Percentiles rank a stretch among this genome's conserved stretches.
phyloP scores from a whole-genome alignment of 2,888 invertebrate species.

The Orthosia gracilis region DNA sequence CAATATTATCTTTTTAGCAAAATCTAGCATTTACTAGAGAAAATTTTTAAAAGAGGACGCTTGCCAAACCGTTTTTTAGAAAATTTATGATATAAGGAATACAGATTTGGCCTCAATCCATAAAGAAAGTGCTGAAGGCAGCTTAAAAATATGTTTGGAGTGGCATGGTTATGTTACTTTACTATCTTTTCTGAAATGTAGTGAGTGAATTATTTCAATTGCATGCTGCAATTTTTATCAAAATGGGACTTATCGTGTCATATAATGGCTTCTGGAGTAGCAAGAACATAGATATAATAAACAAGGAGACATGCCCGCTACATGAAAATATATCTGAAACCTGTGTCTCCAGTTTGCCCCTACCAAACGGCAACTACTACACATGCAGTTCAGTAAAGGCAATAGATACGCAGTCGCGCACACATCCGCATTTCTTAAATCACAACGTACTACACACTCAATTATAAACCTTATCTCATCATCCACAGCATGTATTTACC shows the following conservation, averaged over 20 bases:
- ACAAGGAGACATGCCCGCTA: no score
- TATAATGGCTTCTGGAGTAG: neutral
- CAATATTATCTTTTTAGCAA: conserved; percentile 24
- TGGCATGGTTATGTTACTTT: neutral
- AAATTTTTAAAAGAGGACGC: conserved; percentile 1
- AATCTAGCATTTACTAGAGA: conserved; percentile 13
- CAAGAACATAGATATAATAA: no score
- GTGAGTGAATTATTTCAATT: neutral
- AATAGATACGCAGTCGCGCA: no score
- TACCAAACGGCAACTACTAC: no score
- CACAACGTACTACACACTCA: no score
- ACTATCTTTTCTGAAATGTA: neutral
- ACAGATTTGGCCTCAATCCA: conserved; percentile 39
- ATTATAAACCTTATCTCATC: no score
- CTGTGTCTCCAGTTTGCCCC: no score
- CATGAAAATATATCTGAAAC: no score
- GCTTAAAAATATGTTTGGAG: conserved; percentile 10
- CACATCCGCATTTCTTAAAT: no score
- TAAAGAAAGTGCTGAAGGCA: conserved; percentile 26
- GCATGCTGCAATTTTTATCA: neutral
- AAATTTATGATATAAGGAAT: conserved; percentile 48
- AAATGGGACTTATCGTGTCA: neutral
- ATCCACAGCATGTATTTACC: no score
- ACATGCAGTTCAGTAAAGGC: no score
- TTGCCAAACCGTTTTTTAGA: conserved; percentile 50